phyloP scores from a whole-genome alignment of 2,888 invertebrate species.

The Quadriops clusia region DNA sequence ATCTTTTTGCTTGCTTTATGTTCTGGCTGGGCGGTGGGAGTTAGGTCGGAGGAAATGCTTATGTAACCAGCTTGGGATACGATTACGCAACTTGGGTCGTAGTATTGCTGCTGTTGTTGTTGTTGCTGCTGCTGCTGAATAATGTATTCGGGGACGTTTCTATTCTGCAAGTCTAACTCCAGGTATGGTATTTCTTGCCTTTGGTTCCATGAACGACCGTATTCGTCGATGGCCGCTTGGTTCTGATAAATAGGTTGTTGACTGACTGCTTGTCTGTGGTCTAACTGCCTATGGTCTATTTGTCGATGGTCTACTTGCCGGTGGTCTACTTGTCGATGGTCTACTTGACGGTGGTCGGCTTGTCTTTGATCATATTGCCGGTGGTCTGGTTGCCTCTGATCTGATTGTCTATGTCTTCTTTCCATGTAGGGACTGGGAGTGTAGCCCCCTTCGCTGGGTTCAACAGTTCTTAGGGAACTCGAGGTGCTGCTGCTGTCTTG shows the following conservation, averaged over 20 bases:
- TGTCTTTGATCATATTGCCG: slow-evolving; percentile 15
- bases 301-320: slow-evolving; percentile 19
- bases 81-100: slow-evolving; percentile 48
- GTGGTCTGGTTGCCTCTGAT: slow-evolving; percentile 18
- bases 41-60: slow-evolving; percentile 58
- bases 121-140: slow-evolving; percentile 32
- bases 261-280: slow-evolving; percentile 18
- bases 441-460: slow-evolving; percentile 42
- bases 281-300: slow-evolving; percentile 13
- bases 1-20: slow-evolving; percentile 54
- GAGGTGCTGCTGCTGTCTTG: slow-evolving; percentile 44
- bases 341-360: slow-evolving; percentile 20
- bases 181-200: slow-evolving; percentile 35
- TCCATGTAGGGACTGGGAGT: slow-evolving; percentile 33
- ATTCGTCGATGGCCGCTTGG: slow-evolving; percentile 20
- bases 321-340: slow-evolving; percentile 15
- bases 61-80: slow-evolving; percentile 70
- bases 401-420: slow-evolving; percentile 19
- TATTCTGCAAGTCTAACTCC: slow-evolving; percentile 39
- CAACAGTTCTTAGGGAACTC: slow-evolving; percentile 50
- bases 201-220: slow-evolving; percentile 28
- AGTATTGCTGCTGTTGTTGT: slow-evolving; percentile 30
- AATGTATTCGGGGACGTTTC: slow-evolving; percentile 40
- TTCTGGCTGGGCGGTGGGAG: slow-evolving; percentile 36
- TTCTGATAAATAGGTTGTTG: slow-evolving; percentile 24